phyloP scores from a whole-genome alignment of 2,797 vertebrate genomes.

The Coranthus polyacanthus region DNA sequence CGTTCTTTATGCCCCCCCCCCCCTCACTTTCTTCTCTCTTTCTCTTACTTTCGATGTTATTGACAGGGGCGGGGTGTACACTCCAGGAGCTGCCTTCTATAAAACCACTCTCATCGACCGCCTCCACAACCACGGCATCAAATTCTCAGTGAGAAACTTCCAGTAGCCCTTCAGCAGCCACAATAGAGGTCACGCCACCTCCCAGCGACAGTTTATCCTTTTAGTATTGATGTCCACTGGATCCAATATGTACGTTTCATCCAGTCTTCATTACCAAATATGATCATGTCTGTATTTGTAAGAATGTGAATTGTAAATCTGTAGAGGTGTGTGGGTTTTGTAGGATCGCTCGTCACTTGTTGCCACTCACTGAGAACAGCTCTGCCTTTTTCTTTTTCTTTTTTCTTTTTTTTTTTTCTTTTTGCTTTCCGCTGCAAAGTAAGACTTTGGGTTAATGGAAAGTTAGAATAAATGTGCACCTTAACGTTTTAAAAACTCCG shows the following conservation, averaged over 20 bases:
- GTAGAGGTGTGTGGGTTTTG: neutral
- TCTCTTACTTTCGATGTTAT: neutral
- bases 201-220: neutral
- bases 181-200: neutral
- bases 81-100: constrained; percentile 89
- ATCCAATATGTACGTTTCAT: constrained; percentile 6
- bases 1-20: neutral
- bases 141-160: constrained; percentile 86
- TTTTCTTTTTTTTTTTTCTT: neutral
- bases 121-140: constrained; percentile 86
- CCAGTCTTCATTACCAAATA: neutral
- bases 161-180: constrained; percentile 1
- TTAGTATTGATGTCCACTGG: neutral
- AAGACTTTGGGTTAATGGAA: too few species aligned
- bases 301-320: too few species aligned
- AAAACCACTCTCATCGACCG: constrained; percentile 89
- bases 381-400: neutral
- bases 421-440: neutral
- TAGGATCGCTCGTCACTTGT: too few species aligned
- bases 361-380: neutral
- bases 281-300: neutral
- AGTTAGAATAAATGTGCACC: too few species aligned
- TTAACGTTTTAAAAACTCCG: too few species aligned
- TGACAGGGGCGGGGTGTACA: constrained; percentile 90
- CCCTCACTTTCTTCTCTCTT: neutral